Conservation (phyloP, 1,140 invertebrate genomes). For the Caenorhabditis brenneri region DNA sequence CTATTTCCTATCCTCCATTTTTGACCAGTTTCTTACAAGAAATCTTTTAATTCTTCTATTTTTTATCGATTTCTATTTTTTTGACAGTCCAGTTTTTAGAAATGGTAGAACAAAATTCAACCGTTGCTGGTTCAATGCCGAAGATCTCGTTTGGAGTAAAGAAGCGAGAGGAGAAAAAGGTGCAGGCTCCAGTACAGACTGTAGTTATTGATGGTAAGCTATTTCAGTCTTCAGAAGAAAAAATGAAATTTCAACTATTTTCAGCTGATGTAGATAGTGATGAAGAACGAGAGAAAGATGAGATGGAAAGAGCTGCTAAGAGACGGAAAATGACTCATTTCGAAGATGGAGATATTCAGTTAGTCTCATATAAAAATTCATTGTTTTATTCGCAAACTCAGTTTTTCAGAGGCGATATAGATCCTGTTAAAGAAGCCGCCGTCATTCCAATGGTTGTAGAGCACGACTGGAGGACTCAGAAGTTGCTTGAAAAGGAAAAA, state of each 20-base stretch:
- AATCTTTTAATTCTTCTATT: background rate
- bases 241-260: background rate
- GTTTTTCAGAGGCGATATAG: slow-evolving; percentile 42
- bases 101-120: background rate
- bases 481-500: slow-evolving; percentile 49
- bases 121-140: background rate
- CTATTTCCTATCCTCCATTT: no score
- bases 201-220: slow-evolving; percentile 9
- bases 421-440: background rate
- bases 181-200: background rate
- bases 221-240: background rate
- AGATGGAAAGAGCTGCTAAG: slow-evolving; percentile 37
- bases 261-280: slow-evolving; percentile 38
- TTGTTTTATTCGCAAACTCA: no score
- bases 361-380: no score
- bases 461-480: slow-evolving; percentile 48
- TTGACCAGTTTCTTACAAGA: no score
- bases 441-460: slow-evolving; percentile 49
- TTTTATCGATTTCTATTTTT: background rate
- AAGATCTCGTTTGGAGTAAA: slow-evolving; percentile 43
- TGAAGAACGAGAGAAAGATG: slow-evolving; percentile 45
- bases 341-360: slow-evolving; percentile 44
- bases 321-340: slow-evolving; percentile 45
- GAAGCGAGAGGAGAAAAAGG: background rate
- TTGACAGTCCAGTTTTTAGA: no score